Base-by-base conservation (phyloP, 2,797 vertebrate species). In the Chrysocyon brachyurus region DNA sequence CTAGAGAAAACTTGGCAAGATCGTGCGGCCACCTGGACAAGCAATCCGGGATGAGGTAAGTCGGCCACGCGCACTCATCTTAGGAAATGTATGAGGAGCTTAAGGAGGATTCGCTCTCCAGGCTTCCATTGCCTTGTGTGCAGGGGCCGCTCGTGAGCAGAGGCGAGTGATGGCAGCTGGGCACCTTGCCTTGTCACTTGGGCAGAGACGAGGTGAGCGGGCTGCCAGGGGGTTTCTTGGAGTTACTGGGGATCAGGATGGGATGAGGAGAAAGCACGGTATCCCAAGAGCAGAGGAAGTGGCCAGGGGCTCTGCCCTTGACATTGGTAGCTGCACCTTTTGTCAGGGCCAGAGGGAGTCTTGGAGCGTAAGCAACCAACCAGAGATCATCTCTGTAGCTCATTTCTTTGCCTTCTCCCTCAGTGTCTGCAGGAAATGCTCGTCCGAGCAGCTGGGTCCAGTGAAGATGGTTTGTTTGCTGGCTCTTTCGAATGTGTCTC, bases 1-100 rank as follows among this genome's bases (percentile, higher is more conserved):
- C 95, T 92, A 40, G 91, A 95, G 96, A 95, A 96, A 75, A 97
- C 92, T 91, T 98, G 97, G 97, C 97, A 92, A 89, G 96, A 64
- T 92, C 17, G 49, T 40, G 49, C 82, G 81, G 73, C 77, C 97
- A 98, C 96, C 97, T 97, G 98, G 91, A 96, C 90, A 96, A 97
- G 95, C 96, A 97, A 36, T 61, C 88, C 54, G 9, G 59, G 84
- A 87, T 97, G 97, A 98, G 52, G 87, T 97, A 92, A 98, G 83
- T 84, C 57, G 91, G n/a, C 89, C 59, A 12, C 4, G 82, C 22
- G 84, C 93, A 68, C 77, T 40, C 68, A 4, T 24, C 90, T 96
- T 94, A 87, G 92, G 97, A 91, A 95, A 93, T 8, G 6, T 7
- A 6, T 22, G 73, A 93, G 78, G 3, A 57, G 52, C 57, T 54